Evolutionary conservation across 2,113 vertebrate species (phyloP).

Genomic region (Gasterosteus nipponicus): DNA sequence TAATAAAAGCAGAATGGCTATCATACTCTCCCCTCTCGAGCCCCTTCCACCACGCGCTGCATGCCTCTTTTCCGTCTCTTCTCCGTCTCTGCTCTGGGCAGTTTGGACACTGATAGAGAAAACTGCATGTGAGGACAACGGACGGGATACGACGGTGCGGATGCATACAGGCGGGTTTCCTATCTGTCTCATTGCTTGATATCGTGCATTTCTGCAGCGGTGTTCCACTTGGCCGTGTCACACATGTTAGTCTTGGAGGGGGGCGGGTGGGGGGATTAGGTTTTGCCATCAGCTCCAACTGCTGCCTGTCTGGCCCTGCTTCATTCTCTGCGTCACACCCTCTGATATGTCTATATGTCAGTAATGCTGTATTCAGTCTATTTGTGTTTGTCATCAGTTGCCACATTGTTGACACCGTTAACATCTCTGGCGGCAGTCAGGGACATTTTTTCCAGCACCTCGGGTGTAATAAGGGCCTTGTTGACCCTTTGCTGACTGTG

Average conservation of each 20-base stretch:
- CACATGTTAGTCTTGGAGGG: constrained; percentile 38
- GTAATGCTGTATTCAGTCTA: neutral
- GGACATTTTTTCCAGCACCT: neutral
- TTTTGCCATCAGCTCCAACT: constrained; percentile 42
- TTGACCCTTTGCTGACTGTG: constrained; percentile 36
- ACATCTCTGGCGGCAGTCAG: constrained; percentile 11
- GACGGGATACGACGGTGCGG: constrained; percentile 36
- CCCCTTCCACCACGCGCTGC: constrained; percentile 39
- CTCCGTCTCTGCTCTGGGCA: constrained; percentile 54
- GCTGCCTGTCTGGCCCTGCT: constrained; percentile 24
- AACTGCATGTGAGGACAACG: constrained; percentile 61
- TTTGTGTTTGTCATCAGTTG: constrained; percentile 3
- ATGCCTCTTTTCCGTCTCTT: constrained; percentile 45
- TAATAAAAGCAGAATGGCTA: constrained; percentile 80
- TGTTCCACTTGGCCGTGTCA: constrained; percentile 46
- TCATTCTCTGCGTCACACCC: neutral
- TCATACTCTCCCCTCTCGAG: constrained; percentile 70
- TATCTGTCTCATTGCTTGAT: constrained; percentile 39
- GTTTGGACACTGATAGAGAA: constrained; percentile 72
- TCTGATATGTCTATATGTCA: neutral
- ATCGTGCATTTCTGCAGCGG: constrained; percentile 38
- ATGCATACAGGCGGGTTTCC: constrained; percentile 36
- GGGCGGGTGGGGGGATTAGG: constrained; percentile 16
- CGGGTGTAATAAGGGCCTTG: constrained; percentile 20
- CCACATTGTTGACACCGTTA: constrained; percentile 15